Base-by-base conservation (phyloP, 2,888 invertebrate genomes). In the Oscheius myriophilus region DNA sequence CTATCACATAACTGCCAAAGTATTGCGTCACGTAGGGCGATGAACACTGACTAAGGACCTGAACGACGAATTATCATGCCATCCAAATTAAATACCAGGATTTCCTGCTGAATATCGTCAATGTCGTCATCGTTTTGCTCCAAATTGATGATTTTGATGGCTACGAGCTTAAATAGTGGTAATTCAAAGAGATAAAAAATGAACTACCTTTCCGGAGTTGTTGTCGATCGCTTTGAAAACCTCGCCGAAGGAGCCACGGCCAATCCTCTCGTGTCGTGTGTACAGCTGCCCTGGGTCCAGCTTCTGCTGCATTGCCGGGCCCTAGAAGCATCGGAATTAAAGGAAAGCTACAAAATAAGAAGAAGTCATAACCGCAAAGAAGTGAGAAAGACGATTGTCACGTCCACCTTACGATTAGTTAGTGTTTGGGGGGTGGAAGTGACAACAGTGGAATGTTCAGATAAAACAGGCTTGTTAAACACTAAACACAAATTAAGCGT, bases 61-160 rank as follows among this genome's bases (percentile, higher is more conserved):
- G 49, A 55, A 18, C 4, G 95, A 95, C 78, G 96, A 18, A 2
- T 9, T 55, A 26, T n/a, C 12, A 53, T 11, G 21, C 18, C 23
- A n/a, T 18, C 16, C 4, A 18, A 53, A 53, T 53, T 4, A 16
- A 11, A 57, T 33, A 71, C 72, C 52, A 69, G 69, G 33, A 82
- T 83, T 90, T 98, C 98, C 89, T 98, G 97, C 89, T 98, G 98
- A 86, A 98, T 98, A 87, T 98, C 97, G 89, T 98, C 98, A 89
- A 98, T 98, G 89, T 98, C 98, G 93, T 98, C 98, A 90, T 98
- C 97, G 68, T 97, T 97, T 88, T 98, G 97, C 89, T 98, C 97
- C 84, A 98, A 91, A 89, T 98, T 97, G 84, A 98, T 96, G 84
- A 97, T 96, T 90, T 96, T 97, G 87, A 96, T 97, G 87, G 97